phyloP scores from a whole-genome alignment of 2,797 vertebrate genomes.

The Labeo calbasu region DNA sequence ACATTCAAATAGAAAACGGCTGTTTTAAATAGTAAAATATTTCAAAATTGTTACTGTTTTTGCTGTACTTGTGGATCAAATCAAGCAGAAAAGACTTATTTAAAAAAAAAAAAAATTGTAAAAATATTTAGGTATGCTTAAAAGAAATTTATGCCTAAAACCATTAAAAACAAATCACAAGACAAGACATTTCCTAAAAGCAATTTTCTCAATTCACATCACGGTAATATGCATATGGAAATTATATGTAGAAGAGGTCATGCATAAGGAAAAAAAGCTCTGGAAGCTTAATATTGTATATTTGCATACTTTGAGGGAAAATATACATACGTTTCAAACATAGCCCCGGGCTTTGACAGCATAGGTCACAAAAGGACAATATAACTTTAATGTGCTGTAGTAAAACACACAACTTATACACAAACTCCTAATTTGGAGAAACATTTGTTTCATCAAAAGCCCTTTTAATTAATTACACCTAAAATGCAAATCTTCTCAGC shows the following conservation, averaged over 20 bases:
- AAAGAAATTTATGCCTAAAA: not conserved
- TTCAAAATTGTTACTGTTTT: too few species aligned
- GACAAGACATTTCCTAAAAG: not conserved
- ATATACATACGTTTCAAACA: not conserved
- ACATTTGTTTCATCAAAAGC: not conserved
- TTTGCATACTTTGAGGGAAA: slow-evolving; percentile 23
- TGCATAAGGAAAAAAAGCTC: not conserved
- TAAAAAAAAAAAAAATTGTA: not conserved
- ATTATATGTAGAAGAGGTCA: slow-evolving; percentile 19
- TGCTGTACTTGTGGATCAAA: too few species aligned
- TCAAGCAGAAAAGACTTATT: too few species aligned
- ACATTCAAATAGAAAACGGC: too few species aligned
- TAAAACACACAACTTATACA: not conserved
- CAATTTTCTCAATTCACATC: not conserved
- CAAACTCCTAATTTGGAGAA: not conserved
- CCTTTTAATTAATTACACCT: not conserved
- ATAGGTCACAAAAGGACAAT: not conserved
- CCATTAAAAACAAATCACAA: not conserved
- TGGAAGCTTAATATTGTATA: not conserved
- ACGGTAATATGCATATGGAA: slow-evolving; percentile 16
- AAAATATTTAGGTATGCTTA: not conserved
- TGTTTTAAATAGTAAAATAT: too few species aligned
- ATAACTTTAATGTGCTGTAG: not conserved
- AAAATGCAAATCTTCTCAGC: not conserved
- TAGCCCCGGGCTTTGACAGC: slow-evolving; percentile 6